Conservation (phyloP, 2,113 vertebrate genomes). For the Eubucco bourcierii region DNA sequence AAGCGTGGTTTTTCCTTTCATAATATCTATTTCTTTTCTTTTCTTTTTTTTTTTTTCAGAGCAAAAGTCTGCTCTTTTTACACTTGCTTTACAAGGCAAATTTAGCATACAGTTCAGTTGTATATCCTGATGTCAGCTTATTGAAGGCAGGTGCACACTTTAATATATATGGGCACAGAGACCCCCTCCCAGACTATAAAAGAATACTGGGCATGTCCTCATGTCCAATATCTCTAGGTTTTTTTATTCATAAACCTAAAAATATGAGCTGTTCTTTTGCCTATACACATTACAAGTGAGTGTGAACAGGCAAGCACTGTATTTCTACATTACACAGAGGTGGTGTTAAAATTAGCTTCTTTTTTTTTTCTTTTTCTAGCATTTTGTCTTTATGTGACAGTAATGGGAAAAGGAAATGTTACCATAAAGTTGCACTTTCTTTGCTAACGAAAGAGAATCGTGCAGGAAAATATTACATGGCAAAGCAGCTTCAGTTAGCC, state of each 20-base stretch:
- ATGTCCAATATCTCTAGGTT: constrained; percentile 52
- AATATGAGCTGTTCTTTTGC: constrained; percentile 47
- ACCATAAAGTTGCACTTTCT: not conserved
- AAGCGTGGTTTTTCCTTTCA: not conserved
- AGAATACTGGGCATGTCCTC: constrained; percentile 63
- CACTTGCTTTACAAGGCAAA: constrained; percentile 72
- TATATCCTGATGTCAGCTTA: constrained; percentile 65
- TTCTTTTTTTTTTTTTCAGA: not conserved
- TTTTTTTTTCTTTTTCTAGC: not conserved
- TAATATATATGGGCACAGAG: constrained; percentile 71
- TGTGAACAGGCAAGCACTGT: constrained; percentile 14
- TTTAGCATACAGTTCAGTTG: constrained; percentile 66
- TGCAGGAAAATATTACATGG: not conserved
- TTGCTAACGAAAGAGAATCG: not conserved
- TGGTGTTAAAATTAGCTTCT: constrained; percentile 26
- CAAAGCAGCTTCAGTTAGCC: not conserved
- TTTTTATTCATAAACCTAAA: constrained; percentile 66
- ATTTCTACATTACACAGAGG: not conserved
- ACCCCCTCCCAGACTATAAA: constrained; percentile 75
- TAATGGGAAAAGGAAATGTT: constrained; percentile 20
- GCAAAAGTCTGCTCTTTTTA: constrained; percentile 65
- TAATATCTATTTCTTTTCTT: not conserved
- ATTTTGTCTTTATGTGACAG: not conserved
- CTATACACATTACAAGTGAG: constrained; percentile 38
- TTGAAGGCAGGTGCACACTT: constrained; percentile 79